These are phyloP conservation scores for Rotaria magnacalcarata DNA, from an alignment of 2,888 invertebrate genomes.

Conservation along the genomic window DNA sequence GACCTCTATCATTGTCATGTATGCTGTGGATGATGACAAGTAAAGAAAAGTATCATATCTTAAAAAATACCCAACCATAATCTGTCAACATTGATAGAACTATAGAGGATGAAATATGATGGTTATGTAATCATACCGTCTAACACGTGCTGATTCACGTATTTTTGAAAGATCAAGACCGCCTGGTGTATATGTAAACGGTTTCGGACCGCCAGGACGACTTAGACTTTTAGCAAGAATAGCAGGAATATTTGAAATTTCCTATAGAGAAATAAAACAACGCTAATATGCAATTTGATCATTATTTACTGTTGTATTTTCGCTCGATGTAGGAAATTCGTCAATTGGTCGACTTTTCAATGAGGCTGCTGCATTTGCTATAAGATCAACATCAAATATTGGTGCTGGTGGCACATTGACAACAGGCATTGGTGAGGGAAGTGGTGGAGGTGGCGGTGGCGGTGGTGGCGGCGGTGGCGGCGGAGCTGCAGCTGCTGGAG, in stretches of 20 bases:
- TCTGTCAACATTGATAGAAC: neutral
- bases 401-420: slow-evolving; percentile 27
- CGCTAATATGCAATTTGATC: neutral
- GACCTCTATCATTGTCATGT: neutral
- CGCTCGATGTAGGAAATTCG: neutral
- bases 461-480: neutral
- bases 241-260: neutral
- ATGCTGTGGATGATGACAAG: neutral
- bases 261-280: neutral
- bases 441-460: slow-evolving; percentile 4
- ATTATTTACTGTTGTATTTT: neutral
- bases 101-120: neutral
- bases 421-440: neutral
- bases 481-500: neutral
- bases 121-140: slow-evolving; percentile 36
- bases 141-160: slow-evolving; percentile 43
- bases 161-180: slow-evolving; percentile 45
- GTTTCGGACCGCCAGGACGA: slow-evolving; percentile 43
- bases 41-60: neutral
- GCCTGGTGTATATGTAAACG: slow-evolving; percentile 46
- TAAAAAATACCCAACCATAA: neutral
- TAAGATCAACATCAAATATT: neutral
- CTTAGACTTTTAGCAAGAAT: neutral
- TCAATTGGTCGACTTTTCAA: neutral
- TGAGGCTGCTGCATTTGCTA: slow-evolving; percentile 11